phyloP scores from a whole-genome alignment of 1,140 invertebrate genomes.

The Melanaphis sacchari region DNA sequence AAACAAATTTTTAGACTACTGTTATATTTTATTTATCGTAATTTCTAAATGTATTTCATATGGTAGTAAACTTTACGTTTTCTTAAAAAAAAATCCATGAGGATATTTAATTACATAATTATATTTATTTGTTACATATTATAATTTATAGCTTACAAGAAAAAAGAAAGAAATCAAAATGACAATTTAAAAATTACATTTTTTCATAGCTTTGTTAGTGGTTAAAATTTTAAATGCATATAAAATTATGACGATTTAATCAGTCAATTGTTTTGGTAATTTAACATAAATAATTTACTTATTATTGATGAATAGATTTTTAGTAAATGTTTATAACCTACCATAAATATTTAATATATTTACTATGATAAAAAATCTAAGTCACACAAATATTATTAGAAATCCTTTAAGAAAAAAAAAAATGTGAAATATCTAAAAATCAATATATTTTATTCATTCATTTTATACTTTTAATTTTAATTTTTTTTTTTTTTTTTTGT shows the following conservation, averaged over 20 bases:
- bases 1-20: too few species aligned
- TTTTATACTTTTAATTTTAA: neutral
- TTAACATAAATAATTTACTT: neutral
- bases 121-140: neutral
- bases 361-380: neutral
- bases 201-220: neutral
- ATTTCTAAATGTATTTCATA: neutral
- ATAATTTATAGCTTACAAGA: neutral
- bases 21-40: neutral
- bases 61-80: neutral
- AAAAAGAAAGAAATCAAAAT: neutral
- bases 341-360: neutral
- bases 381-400: neutral
- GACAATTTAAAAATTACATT: neutral
- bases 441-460: neutral
- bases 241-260: neutral
- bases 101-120: neutral
- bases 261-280: neutral
- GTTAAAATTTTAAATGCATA: neutral
- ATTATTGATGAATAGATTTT: neutral
- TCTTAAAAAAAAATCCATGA: neutral
- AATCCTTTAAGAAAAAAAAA: neutral
- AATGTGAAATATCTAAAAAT: neutral
- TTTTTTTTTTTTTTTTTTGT: too few species aligned
- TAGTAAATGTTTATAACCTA: neutral